Percentiles rank a stretch among this genome's conserved stretches.
These are phyloP conservation scores for Hirudo medicinalis DNA, from an alignment of 1,140 invertebrate genomes.

Conservation along the genomic window DNA sequence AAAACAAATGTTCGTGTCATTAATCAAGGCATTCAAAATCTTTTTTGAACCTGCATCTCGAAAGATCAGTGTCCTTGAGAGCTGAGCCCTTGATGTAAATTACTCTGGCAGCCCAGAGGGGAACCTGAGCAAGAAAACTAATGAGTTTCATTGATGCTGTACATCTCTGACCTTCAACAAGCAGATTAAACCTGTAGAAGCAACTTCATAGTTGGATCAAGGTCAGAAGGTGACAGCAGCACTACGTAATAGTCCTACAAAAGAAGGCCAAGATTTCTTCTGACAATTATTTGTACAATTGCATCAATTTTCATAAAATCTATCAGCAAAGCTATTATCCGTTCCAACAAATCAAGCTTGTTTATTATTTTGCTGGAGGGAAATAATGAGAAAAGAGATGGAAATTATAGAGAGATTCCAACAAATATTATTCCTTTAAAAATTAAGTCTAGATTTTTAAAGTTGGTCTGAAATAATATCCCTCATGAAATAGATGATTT, in stretches of 20 bases:
- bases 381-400: background rate
- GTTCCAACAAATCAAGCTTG: no score
- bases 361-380: background rate
- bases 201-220: slow-evolving; percentile 93
- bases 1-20: no score
- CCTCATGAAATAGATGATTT: no score
- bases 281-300: no score
- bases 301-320: no score
- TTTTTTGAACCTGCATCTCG: slow-evolving; percentile 52
- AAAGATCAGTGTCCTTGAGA: slow-evolving; percentile 81
- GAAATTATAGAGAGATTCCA: background rate
- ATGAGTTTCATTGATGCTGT: background rate
- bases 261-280: background rate
- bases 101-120: slow-evolving; percentile 90
- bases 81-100: slow-evolving; percentile 94
- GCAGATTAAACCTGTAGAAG: slow-evolving; percentile 58
- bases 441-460: no score
- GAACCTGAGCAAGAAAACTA: slow-evolving; percentile 47
- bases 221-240: slow-evolving; percentile 84
- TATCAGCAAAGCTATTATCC: no score
- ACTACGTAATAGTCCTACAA: slow-evolving; percentile 86
- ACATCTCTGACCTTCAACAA: background rate
- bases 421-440: no score
- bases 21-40: background rate
- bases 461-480: no score